Evolutionary conservation across 2,888 invertebrate species (phyloP).

Genomic region (Sphinx pinastri): DNA sequence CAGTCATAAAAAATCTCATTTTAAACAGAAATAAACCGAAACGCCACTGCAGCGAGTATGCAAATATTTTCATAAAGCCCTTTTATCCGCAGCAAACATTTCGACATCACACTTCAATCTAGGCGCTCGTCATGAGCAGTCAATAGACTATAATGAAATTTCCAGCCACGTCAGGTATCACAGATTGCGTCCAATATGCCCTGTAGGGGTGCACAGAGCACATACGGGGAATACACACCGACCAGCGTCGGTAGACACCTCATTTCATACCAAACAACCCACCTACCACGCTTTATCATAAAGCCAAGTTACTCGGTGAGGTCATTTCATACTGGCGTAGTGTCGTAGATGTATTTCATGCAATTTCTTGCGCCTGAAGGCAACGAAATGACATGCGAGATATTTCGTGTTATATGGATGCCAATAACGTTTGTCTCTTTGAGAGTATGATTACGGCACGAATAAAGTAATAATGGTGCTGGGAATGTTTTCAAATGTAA

Average conservation of each 20-base stretch:
- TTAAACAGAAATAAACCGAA: slow-evolving; percentile 11
- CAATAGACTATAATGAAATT: slow-evolving; percentile 77
- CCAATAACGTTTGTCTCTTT: slow-evolving; percentile 63
- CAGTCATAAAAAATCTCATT: slow-evolving; percentile 5
- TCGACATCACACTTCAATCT: slow-evolving; percentile 52
- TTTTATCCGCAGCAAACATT: slow-evolving; percentile 41
- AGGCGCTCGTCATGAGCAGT: slow-evolving; percentile 63
- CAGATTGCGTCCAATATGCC: slow-evolving; percentile 78
- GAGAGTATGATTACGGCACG: slow-evolving; percentile 49
- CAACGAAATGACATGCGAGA: slow-evolving; percentile 74
- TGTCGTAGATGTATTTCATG: slow-evolving; percentile 70
- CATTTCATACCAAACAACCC: slow-evolving; percentile 33
- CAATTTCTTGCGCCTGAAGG: slow-evolving; percentile 78
- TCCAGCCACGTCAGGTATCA: slow-evolving; percentile 73
- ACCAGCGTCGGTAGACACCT: slow-evolving; percentile 54
- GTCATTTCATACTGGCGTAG: slow-evolving; percentile 49
- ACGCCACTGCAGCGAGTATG: slow-evolving; percentile 21
- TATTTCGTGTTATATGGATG: slow-evolving; percentile 66
- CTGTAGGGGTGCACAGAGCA: slow-evolving; percentile 64
- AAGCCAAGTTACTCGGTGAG: slow-evolving; percentile 37
- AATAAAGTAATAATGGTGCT: slow-evolving; percentile 4
- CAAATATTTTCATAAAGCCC: slow-evolving; percentile 30
- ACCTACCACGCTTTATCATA: slow-evolving; percentile 30
- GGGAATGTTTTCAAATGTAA: background rate
- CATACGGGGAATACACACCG: slow-evolving; percentile 51